A percentile compares a stretch with the other conserved stretches of the same genome.
Evolutionary conservation across 2,888 invertebrate species (phyloP).

Genomic region (Cerceris ruficornis): DNA sequence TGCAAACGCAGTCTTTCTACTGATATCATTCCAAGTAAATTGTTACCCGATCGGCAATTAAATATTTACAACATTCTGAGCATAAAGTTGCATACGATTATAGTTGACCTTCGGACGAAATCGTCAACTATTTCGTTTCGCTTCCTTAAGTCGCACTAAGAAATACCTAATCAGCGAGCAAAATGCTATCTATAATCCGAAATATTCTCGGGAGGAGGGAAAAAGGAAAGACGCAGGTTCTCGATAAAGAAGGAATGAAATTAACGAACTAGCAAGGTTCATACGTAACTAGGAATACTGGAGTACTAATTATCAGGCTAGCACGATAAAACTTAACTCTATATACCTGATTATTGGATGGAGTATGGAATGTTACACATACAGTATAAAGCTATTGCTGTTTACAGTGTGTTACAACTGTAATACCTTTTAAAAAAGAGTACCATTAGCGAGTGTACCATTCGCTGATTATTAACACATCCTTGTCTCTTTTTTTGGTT

Average conservation of each 20-base stretch:
- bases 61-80: slow-evolving; percentile 43
- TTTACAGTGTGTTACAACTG: slow-evolving; percentile 25
- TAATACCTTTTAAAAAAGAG: slow-evolving; percentile 44
- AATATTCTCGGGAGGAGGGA: too few species aligned
- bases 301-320: slow-evolving; percentile 24
- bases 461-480: slow-evolving; percentile 32
- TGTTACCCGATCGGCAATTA: slow-evolving; percentile 47
- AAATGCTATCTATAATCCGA: too few species aligned
- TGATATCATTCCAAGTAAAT: slow-evolving; percentile 40
- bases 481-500: too few species aligned
- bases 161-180: too few species aligned
- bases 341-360: slow-evolving; percentile 54
- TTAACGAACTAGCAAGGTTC: too few species aligned
- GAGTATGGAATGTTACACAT: slow-evolving; percentile 43
- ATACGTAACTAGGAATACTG: background rate
- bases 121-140: too few species aligned
- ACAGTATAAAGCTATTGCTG: slow-evolving; percentile 44
- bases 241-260: too few species aligned
- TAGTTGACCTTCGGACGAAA: too few species aligned
- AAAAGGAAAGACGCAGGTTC: too few species aligned
- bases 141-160: too few species aligned
- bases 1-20: slow-evolving; percentile 53
- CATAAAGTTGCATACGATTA: background rate
- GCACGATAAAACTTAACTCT: slow-evolving; percentile 42
- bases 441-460: slow-evolving; percentile 40